A percentile compares a stretch with the other conserved stretches of the same genome.
These are phyloP conservation scores for Caenorhabditis uteleia DNA, from an alignment of 2,888 invertebrate species.

Conservation along the genomic window DNA sequence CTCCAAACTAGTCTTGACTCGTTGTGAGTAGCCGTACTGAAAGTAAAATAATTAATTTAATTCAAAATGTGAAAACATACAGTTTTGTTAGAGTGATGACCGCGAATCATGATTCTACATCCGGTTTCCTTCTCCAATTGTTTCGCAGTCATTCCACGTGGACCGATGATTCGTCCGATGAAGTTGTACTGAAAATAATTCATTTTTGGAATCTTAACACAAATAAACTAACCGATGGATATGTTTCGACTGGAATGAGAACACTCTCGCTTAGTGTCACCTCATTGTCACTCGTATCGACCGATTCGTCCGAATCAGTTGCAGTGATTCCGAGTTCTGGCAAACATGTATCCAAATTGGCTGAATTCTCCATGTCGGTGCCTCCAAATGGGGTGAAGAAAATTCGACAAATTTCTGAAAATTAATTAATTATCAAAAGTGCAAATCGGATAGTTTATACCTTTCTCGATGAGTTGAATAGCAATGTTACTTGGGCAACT, in stretches of 20 bases:
- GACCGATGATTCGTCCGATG: conserved; percentile 97
- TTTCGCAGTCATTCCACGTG: conserved; percentile 99
- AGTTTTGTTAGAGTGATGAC: conserved; percentile 32
- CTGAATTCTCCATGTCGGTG: conserved; percentile 26
- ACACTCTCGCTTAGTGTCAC: conserved; percentile 96
- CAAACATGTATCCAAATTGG: conserved; percentile 1
- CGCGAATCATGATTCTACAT: conserved; percentile 91
- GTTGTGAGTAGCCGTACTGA: conserved; percentile 22
- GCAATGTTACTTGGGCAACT: conserved; percentile 22
- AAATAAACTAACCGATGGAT: conserved; percentile 89
- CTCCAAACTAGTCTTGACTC: conserved; percentile 8
- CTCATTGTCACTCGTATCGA: conserved; percentile 69
- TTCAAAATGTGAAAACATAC: background rate
- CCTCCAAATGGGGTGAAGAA: conserved; percentile 30
- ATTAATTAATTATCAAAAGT: background rate
- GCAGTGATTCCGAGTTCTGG: conserved; percentile 5
- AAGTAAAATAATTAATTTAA: background rate
- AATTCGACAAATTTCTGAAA: conserved; percentile 29
- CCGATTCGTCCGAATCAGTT: conserved; percentile 31
- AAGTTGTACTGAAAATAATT: conserved; percentile 90
- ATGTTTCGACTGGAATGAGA: conserved; percentile 98
- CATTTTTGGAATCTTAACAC: conserved; percentile 1
- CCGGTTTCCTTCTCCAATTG: conserved; percentile 99
- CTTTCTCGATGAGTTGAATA: conserved; percentile 36
- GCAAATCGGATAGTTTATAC: background rate